A percentile compares a stretch with the other conserved stretches of the same genome.
Conservation (phyloP, 2,113 vertebrate species). For the Nothoprocta perdicaria region DNA sequence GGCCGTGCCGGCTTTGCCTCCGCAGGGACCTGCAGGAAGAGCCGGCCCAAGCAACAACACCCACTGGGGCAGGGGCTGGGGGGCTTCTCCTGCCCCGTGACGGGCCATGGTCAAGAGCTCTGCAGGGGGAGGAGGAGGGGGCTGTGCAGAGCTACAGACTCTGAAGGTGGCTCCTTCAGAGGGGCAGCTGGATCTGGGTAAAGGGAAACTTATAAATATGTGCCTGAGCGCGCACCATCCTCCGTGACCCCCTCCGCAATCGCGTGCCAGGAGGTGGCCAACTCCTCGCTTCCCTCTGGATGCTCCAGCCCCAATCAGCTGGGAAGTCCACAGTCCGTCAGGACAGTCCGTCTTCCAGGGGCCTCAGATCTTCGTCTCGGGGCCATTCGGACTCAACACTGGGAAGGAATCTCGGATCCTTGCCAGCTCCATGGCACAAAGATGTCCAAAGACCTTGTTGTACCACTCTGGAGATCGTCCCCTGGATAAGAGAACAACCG, state of each 20-base stretch:
- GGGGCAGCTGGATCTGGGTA: not conserved
- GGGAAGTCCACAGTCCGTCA: not conserved
- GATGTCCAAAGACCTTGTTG: slow-evolving; percentile 87
- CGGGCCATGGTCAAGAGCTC: not conserved
- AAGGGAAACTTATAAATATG: not conserved
- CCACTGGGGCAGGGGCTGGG: not conserved
- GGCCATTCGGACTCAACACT: slow-evolving; percentile 68
- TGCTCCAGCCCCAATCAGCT: not conserved
- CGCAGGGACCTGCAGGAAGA: not conserved
- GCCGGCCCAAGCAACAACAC: not conserved
- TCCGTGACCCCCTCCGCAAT: accelerated
- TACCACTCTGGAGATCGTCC: slow-evolving; percentile 92
- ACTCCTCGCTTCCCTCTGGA: not conserved
- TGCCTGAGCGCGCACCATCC: not conserved
- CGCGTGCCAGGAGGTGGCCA: not conserved
- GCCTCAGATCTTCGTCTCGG: slow-evolving; percentile 82
- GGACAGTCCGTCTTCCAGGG: not conserved
- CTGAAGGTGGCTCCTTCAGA: not conserved
- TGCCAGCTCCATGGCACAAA: slow-evolving; percentile 85
- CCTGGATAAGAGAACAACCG: slow-evolving; percentile 63
- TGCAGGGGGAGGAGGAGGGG: not conserved
- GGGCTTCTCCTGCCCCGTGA: not conserved
- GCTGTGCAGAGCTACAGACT: not conserved
- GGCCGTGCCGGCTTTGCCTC: accelerated
- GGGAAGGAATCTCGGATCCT: slow-evolving; percentile 88